Evolutionary conservation across 2,888 invertebrate genomes (phyloP).

Genomic region (Anagyrus pseudococci): DNA sequence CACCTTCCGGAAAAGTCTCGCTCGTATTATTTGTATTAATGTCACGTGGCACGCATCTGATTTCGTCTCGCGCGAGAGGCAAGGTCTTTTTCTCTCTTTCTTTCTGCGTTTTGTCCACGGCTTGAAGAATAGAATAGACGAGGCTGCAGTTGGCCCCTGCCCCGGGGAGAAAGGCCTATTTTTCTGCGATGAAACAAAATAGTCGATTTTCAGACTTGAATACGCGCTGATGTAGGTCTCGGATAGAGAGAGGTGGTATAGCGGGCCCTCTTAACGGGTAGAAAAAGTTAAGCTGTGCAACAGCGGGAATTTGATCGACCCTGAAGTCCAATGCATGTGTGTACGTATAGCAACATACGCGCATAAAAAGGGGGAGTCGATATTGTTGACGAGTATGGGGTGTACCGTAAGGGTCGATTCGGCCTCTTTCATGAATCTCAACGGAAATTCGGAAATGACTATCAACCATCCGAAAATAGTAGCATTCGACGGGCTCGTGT

Average conservation of each 20-base stretch:
- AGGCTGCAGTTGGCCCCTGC: not conserved
- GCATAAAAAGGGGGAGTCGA: not conserved
- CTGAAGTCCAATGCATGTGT: slow-evolving; percentile 11
- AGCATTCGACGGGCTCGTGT: slow-evolving; percentile 2
- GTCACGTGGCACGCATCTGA: slow-evolving; percentile 47
- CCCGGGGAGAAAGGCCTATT: slow-evolving; percentile 18
- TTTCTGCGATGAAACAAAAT: slow-evolving; percentile 12
- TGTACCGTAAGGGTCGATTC: not conserved
- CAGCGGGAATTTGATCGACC: slow-evolving; percentile 17
- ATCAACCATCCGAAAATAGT: not conserved
- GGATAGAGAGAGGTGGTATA: too few species aligned
- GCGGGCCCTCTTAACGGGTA: too few species aligned
- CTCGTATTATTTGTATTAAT: slow-evolving; percentile 26
- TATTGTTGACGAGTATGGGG: too few species aligned
- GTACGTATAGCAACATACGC: too few species aligned
- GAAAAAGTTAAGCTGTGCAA: slow-evolving; percentile 15
- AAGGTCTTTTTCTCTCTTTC: slow-evolving; percentile 3
- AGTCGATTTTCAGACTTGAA: slow-evolving; percentile 1
- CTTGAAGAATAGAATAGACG: too few species aligned
- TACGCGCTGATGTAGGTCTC: not conserved
- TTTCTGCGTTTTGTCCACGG: not conserved
- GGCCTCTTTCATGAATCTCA: not conserved
- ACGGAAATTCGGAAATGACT: slow-evolving; percentile 16
- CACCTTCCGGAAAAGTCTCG: slow-evolving; percentile 40
- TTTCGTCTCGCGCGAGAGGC: slow-evolving; percentile 29